Conservation (phyloP, 2,888 invertebrate species). For the Heliconius charithonia region DNA sequence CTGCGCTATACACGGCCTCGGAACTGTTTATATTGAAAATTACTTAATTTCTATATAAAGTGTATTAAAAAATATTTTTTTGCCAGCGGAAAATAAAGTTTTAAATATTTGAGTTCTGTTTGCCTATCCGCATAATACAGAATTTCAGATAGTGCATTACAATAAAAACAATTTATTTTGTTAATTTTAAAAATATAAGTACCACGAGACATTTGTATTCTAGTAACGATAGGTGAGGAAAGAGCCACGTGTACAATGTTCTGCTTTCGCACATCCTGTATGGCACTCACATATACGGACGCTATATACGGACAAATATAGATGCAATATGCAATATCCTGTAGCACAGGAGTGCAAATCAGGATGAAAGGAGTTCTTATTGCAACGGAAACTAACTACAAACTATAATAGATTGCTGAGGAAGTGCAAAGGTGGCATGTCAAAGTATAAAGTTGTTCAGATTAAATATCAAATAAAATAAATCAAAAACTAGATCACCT, state of each 20-base stretch:
- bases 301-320: slow-evolving; percentile 11
- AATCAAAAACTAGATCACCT: neutral
- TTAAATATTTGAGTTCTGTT: too few relatives aligned
- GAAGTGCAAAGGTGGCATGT: neutral
- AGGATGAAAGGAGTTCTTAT: slow-evolving; percentile 28
- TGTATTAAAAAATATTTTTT: too few relatives aligned
- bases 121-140: too few relatives aligned
- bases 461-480: neutral
- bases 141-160: too few relatives aligned
- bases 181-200: neutral
- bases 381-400: slow-evolving; percentile 13
- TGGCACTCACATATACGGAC: too few relatives aligned
- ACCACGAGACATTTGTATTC: neutral
- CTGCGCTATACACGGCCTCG: too few relatives aligned
- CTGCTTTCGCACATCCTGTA: slow-evolving; percentile 21
- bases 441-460: neutral
- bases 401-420: slow-evolving; percentile 23
- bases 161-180: neutral
- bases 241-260: slow-evolving; percentile 5
- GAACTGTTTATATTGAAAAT: too few relatives aligned
- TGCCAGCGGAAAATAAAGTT: too few relatives aligned
- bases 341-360: slow-evolving; percentile 34
- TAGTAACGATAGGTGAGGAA: neutral
- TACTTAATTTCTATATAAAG: too few relatives aligned
- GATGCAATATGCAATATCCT: slow-evolving; percentile 42